Evolutionary conservation across 2,888 invertebrate species (phyloP), one percentile per base, ranked within the genome.

Genomic region (Polyommatus iphigenia): DNA sequence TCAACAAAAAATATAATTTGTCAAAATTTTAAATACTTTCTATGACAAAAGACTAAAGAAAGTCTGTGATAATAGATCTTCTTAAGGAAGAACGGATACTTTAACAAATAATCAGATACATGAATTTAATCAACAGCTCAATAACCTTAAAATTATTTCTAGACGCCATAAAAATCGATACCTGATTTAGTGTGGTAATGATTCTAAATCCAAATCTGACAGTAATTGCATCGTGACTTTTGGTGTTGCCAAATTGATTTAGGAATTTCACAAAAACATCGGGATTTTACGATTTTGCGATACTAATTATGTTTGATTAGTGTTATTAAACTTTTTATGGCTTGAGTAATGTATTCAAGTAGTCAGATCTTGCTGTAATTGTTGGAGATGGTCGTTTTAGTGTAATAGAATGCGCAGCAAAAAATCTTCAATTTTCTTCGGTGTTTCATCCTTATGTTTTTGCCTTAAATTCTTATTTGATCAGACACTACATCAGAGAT

Each of bases 191-290:
- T 75, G 75, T 54, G 75, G 24, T 75, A 50, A 72, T 72, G 54
- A 50, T 75, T 75, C 6, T 50, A 50, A 54, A 50, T 13, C 75
- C 75, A 54, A 54, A 75, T 75, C 29, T 29, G 75, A 75, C 86
- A 83, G 88, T 88, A 90, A 91, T 91, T 89, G 86, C 85, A 85
- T 79, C 82, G 79, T 80, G 83, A 82, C 82, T 83, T 87, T 85
- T 83, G 54, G 29, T 50, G 50, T 75, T 54, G 15, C 75, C 29
- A 75, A 75, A 75, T 75, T 75, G 75, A 75, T 75, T 67, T 29
- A 29, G 29, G 54, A 20, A 75, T 75, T 50, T 15, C 50, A 75
- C 15, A 50, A 29, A 46, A 75, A 24, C 24, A 50, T 24, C 41
- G 15, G 15, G 15, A 20, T 46, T 73, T 24, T 73, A 32, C 15